A percentile compares a stretch with the other conserved stretches of the same genome.
phyloP scores from a whole-genome alignment of 2,113 vertebrate species.

The Chroicocephalus ridibundus region DNA sequence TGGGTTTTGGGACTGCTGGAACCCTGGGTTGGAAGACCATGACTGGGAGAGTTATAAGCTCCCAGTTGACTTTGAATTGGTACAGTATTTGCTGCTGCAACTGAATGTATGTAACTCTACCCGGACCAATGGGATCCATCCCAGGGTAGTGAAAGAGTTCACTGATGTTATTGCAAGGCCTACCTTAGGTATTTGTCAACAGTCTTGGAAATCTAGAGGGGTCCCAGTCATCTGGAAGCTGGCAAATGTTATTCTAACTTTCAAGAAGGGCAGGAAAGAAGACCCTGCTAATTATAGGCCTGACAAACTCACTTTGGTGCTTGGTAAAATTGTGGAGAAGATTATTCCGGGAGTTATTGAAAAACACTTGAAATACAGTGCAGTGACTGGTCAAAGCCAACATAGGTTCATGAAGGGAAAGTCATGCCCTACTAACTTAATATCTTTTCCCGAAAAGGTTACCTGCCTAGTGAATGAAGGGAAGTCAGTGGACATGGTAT shows the following conservation, averaged over 20 bases:
- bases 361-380: neutral
- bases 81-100: neutral
- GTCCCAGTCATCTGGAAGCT: neutral
- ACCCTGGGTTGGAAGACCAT: neutral
- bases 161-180: neutral
- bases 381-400: neutral
- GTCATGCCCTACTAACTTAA: neutral
- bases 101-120: neutral
- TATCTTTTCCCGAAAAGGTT: neutral
- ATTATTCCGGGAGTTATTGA: neutral
- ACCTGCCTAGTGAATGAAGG: neutral
- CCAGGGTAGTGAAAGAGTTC: neutral
- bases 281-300: neutral
- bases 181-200: neutral
- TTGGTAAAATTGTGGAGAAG: neutral
- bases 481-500: neutral
- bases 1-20: neutral
- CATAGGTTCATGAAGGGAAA: neutral
- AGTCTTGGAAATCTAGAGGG: neutral
- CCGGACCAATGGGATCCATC: fast-evolving
- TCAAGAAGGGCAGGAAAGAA: neutral
- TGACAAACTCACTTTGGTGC: neutral
- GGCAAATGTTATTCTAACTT: neutral
- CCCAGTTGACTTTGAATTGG: neutral
- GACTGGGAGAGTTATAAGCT: neutral